phyloP scores from a whole-genome alignment of 2,888 invertebrate genomes.

The Hesperia comma region DNA sequence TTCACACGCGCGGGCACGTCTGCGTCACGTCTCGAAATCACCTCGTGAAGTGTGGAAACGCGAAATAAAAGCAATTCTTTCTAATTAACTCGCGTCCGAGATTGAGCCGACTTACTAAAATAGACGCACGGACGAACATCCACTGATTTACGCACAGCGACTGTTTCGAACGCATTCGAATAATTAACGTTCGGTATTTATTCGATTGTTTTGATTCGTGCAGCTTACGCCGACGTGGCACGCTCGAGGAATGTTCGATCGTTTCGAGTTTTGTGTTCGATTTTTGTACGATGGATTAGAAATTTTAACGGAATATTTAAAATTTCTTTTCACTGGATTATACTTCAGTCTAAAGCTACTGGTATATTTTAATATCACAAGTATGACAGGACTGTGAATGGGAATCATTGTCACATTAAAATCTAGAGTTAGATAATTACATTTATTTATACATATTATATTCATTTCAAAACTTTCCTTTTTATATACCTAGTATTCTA shows the following conservation, averaged over 20 bases:
- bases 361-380: too few species aligned
- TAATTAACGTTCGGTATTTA: slow-evolving; percentile 78
- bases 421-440: too few species aligned
- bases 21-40: slow-evolving; percentile 63
- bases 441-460: too few species aligned
- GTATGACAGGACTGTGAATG: too few species aligned
- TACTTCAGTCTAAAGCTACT: too few species aligned
- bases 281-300: slow-evolving; percentile 30
- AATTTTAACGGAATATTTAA: too few species aligned
- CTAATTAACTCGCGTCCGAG: slow-evolving; percentile 75
- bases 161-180: slow-evolving; percentile 73
- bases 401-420: too few species aligned
- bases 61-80: slow-evolving; percentile 84
- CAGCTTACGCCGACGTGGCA: slow-evolving; percentile 61
- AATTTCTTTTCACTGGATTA: too few species aligned
- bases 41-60: slow-evolving; percentile 74
- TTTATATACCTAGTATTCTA: too few species aligned
- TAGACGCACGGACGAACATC: slow-evolving; percentile 65
- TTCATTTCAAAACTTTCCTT: too few species aligned
- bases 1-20: slow-evolving; percentile 54
- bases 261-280: slow-evolving; percentile 26
- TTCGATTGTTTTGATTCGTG: slow-evolving; percentile 79
- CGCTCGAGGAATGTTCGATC: slow-evolving; percentile 50
- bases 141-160: slow-evolving; percentile 75
- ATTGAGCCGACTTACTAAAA: slow-evolving; percentile 68